Evolutionary conservation across 92 coral and sea anemone species (phyloP).

Genomic region (Phenganax subtilis): DNA sequence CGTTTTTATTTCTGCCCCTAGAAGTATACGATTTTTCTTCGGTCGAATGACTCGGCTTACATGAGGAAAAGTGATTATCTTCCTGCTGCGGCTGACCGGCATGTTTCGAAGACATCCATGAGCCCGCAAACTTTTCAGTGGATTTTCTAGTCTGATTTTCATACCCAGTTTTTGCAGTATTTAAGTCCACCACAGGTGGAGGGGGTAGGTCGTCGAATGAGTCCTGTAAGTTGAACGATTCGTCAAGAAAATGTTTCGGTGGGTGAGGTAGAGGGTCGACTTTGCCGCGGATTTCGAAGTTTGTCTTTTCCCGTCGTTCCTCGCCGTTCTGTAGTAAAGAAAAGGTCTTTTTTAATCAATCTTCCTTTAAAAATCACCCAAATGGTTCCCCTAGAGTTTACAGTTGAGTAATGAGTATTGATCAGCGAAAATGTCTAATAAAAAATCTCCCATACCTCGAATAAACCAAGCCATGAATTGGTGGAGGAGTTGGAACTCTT

Average conservation of each 20-base stretch:
- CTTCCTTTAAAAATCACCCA: background rate
- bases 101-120: background rate
- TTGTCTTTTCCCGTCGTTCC: background rate
- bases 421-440: background rate
- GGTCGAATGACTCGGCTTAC: background rate
- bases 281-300: background rate
- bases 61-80: background rate
- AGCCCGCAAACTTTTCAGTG: background rate
- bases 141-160: background rate
- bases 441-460: conserved; percentile 7
- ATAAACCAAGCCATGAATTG: conserved; percentile 35
- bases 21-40: background rate
- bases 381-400: too few species aligned
- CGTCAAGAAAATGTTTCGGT: conserved; percentile 12
- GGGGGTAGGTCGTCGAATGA: conserved; percentile 19
- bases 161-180: background rate
- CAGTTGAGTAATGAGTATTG: too few species aligned
- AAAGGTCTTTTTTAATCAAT: background rate
- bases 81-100: background rate
- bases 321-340: conserved; percentile 1
- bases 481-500: conserved; percentile 27
- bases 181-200: background rate
- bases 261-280: conserved; percentile 19
- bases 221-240: background rate
- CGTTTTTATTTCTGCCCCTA: background rate